Base-by-base conservation (phyloP, 2,797 vertebrate species). In the Orestias chungarensis region DNA sequence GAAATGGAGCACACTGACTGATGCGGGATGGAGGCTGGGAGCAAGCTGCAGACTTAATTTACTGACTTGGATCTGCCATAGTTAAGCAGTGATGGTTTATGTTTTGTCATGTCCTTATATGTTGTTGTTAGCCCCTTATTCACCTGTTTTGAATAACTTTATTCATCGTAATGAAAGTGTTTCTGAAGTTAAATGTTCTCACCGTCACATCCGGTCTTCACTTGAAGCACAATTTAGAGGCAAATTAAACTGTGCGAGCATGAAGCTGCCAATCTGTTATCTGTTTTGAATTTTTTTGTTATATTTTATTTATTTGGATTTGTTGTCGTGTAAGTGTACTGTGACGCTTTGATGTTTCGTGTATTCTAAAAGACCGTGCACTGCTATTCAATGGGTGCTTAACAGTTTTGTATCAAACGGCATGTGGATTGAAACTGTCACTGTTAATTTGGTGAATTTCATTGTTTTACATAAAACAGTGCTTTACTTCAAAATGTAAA, bases 291-390 rank as follows among this genome's bases (percentile, higher is more conserved):
- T 50, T 6, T 47, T 2, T 1, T 47, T 47, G 1, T 49, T 9
- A 10, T 79, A 49, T 75, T 77, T 89, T 85, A 90, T 88, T 91
- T 88, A 90, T 88, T 89, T 70, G 0, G 79, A 70, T 72, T 12
- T 25, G 43, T 83, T 81, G 70, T 74, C 75, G 68, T 61, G 78
- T 78, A 68, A 9, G 25, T 68, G 69, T 81, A 20, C 64, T 71
- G 79, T 86, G 59, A 73, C 57, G 61, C 74, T 43, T n/a, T 18
- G 46, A 33, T 62, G 69, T 86, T 66, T 72, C 62, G 64, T 83
- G 64, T 29, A 49, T 66, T 76, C 70, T 20, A 55, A 68, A 75
- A 64, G 31, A 73, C n/a, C 18, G 66, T 35, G 69, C 50, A 54
- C 70, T 57, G 52, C 57, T 75, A 73, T 79, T 52, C 64, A 80